Base-by-base conservation (phyloP, 2,113 vertebrate genomes). In the Falcunculus frontatus region DNA sequence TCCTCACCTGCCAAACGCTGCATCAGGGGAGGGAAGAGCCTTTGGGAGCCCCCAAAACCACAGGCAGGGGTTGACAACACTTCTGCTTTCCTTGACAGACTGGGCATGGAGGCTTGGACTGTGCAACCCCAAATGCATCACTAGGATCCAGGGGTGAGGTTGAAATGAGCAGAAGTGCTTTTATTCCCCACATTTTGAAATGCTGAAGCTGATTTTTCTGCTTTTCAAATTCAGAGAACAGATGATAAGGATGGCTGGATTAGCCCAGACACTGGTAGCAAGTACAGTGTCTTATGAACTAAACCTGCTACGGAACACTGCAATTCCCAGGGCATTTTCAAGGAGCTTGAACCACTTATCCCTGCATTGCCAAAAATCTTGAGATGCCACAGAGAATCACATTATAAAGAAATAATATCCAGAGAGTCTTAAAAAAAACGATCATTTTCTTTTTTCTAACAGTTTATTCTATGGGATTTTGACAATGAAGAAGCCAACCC, bases 71-170 rank as follows among this genome's bases (percentile, higher is more conserved):
- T 18, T 23, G 29, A 32, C 2, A 69, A 8, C 47, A 7, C 13
- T 62, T 55, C 62, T 30, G 3, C 20, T 21, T 11, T 26, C 62
- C 37, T 20, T 35, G 6, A 25, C 6, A 50, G 42, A 32, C 4
- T 0, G 21, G 30, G 17, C 13, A 4, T 1, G 0, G 41, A 37
- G 27, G 16, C 10, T 5, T 4, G 4, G 39, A 72, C 26, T 37
- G 44, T 52, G 13, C 33, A 72, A 6, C 26, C 21, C 86, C 59
- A 76, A 72, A 35, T 6, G 25, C 64, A 53, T 4, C 47, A 3
- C 42, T 9, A 8, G 18, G 52, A 67, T 57, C 25, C 21, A 29
- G 16, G 49, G 56, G 37, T 10, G 20, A 64, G 41, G 41, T 3
- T 17, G 57, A 87, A 76, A 85, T 1, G 6, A 53, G 65, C 11